These are phyloP conservation scores for Aquatica leii DNA, from an alignment of 2,888 invertebrate species.

Conservation along the genomic window DNA sequence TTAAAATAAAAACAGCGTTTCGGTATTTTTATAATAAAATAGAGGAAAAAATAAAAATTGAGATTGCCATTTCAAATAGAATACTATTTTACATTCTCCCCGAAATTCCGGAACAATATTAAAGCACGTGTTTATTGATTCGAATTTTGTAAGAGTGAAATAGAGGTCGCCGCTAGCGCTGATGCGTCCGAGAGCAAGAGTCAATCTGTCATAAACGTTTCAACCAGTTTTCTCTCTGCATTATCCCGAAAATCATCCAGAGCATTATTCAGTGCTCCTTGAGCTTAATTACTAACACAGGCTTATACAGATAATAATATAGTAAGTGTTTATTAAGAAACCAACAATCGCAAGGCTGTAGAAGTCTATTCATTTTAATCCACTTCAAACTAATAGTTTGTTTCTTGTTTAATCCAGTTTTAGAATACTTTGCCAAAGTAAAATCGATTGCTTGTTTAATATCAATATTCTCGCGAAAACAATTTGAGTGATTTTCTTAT, in stretches of 20 bases:
- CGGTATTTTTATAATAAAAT: conserved; percentile 4
- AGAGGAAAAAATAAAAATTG: conserved; percentile 4
- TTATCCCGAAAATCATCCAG: conserved; percentile 12
- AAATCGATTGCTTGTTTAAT: too few species aligned
- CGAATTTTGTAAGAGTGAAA: conserved; percentile 8
- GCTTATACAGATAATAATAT: conserved; percentile 8
- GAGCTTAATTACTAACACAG: conserved; percentile 10
- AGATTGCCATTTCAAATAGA: conserved; percentile 4
- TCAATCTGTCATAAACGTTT: conserved; percentile 11
- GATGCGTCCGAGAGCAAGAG: conserved; percentile 4
- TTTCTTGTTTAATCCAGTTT: too few species aligned
- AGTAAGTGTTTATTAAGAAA: conserved; percentile 6
- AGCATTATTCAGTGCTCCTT: conserved; percentile 8
- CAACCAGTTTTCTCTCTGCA: conserved; percentile 9
- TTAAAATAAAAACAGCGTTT: too few species aligned
- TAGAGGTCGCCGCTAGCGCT: conserved; percentile 5
- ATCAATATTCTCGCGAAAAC: too few species aligned
- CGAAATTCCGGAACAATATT: conserved; percentile 8
- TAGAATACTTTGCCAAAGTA: too few species aligned
- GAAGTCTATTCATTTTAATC: not conserved
- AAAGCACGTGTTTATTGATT: conserved; percentile 13
- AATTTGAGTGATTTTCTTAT: too few species aligned
- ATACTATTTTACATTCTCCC: not conserved
- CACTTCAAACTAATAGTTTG: too few species aligned
- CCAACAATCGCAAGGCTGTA: not conserved